These are phyloP conservation scores for Coelinius sp. DNA, from an alignment of 2,888 invertebrate species.

Conservation along the genomic window DNA sequence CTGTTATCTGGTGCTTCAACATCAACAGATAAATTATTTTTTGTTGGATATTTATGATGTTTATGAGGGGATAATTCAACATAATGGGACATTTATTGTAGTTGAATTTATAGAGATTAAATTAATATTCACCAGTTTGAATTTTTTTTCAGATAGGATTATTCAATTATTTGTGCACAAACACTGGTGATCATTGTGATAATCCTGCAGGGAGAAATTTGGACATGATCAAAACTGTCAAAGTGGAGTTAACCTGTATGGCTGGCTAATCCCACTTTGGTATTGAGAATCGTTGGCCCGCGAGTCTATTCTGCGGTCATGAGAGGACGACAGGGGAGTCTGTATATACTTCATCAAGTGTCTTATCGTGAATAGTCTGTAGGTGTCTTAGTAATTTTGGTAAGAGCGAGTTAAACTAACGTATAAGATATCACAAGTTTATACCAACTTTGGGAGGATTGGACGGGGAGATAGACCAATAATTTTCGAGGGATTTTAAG, in stretches of 20 bases:
- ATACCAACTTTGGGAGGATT: conserved; percentile 5
- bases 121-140: neutral
- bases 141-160: too few relatives aligned
- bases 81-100: neutral
- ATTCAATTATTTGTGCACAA: neutral
- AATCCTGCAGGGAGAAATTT: neutral
- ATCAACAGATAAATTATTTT: neutral
- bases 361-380: conserved; percentile 12
- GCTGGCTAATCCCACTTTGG: neutral
- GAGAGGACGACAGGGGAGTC: conserved; percentile 2
- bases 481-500: neutral
- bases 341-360: conserved; percentile 7
- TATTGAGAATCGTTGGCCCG: conserved; percentile 8
- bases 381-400: conserved; percentile 8
- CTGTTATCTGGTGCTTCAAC: conserved; percentile 27
- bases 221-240: conserved; percentile 14
- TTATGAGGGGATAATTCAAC: neutral
- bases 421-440: conserved; percentile 18
- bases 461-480: neutral
- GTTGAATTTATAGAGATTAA: neutral
- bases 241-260: neutral
- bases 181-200: neutral
- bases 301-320: conserved; percentile 8
- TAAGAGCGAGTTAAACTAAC: conserved; percentile 12
- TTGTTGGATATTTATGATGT: neutral